These are phyloP conservation scores for Drosophila villosipedis DNA, from an alignment of 2,888 invertebrate species.

Conservation along the genomic window DNA sequence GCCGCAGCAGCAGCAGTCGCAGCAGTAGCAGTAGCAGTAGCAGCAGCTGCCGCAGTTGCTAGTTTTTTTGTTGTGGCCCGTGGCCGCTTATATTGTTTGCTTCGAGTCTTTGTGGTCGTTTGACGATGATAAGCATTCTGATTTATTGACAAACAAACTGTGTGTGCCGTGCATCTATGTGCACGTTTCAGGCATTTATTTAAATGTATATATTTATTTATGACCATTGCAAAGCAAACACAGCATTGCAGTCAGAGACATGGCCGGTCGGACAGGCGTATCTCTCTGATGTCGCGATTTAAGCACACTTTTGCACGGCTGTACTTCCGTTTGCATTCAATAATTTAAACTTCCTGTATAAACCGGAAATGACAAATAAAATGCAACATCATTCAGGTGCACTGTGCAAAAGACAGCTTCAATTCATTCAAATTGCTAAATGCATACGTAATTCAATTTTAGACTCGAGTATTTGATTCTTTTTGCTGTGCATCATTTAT, in stretches of 20 bases:
- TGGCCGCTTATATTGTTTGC: constrained; percentile 65
- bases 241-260: constrained; percentile 25
- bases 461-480: no score
- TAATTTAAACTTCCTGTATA: constrained; percentile 77
- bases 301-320: constrained; percentile 57
- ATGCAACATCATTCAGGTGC: constrained; percentile 55
- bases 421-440: constrained; percentile 14
- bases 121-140: constrained; percentile 83
- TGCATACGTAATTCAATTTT: constrained; percentile 10
- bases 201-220: constrained; percentile 78
- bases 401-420: constrained; percentile 36
- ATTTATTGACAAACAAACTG: constrained; percentile 82
- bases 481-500: background rate
- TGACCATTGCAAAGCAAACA: constrained; percentile 56
- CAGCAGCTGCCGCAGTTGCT: background rate
- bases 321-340: constrained; percentile 75
- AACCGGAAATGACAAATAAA: constrained; percentile 79
- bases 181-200: constrained; percentile 66
- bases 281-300: constrained; percentile 38
- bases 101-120: constrained; percentile 76
- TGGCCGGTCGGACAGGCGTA: constrained; percentile 10
- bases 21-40: constrained; percentile 7
- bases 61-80: constrained; percentile 20
- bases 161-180: constrained; percentile 7
- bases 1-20: background rate